Conservation (phyloP, 2,113 vertebrate species). For the Malaclemys terrapin region DNA sequence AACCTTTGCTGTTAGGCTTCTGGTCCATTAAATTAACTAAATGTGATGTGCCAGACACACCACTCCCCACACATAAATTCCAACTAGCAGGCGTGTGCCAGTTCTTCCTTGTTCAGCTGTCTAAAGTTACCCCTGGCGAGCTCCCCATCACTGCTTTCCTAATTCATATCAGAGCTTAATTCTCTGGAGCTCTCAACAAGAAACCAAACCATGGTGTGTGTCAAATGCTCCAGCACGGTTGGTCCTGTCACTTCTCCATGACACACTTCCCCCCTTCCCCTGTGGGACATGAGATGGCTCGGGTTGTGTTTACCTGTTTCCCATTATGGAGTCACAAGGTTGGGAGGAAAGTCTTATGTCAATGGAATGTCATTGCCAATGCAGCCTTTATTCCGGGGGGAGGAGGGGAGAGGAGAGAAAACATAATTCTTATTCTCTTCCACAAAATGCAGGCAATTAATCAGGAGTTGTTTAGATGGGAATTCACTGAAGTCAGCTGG, state of each 20-base stretch:
- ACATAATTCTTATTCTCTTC: not conserved
- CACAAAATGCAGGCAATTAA: not conserved
- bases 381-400: not conserved
- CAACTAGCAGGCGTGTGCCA: not conserved
- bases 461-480: not conserved
- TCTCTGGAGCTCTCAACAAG: not conserved
- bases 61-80: not conserved
- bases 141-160: not conserved
- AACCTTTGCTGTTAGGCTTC: not conserved
- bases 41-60: not conserved
- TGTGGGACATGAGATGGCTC: not conserved
- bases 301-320: not conserved
- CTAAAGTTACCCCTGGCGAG: not conserved
- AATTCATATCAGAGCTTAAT: not conserved
- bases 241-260: not conserved
- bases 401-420: not conserved
- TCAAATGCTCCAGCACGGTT: not conserved
- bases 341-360: not conserved
- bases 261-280: not conserved
- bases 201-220: not conserved
- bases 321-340: not conserved
- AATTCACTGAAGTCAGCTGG: accelerated
- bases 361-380: not conserved
- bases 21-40: not conserved
- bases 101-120: not conserved